These are phyloP conservation scores for Taurulus bubalis DNA, from an alignment of 2,113 vertebrate species.

Conservation along the genomic window DNA sequence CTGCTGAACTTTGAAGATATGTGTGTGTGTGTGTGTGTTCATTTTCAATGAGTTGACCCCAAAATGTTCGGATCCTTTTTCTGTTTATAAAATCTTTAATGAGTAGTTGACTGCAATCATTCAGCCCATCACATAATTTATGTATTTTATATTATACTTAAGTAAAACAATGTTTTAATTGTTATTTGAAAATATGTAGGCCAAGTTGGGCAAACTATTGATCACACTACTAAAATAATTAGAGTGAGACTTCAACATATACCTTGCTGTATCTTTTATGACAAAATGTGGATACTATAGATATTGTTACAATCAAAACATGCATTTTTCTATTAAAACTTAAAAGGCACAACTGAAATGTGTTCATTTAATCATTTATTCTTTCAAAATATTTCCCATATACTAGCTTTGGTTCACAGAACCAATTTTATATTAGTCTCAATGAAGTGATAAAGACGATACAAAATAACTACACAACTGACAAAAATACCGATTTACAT, in stretches of 20 bases:
- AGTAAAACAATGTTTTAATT: conserved; percentile 4
- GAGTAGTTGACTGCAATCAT: neutral
- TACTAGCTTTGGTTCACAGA: conserved; percentile 83
- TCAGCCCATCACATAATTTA: neutral
- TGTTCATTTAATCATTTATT: conserved; percentile 73
- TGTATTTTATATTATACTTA: neutral
- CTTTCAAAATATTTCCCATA: conserved; percentile 67
- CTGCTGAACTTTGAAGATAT: neutral
- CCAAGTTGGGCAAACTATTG: neutral
- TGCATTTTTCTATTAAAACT: conserved; percentile 15
- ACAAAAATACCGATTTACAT: conserved; percentile 62
- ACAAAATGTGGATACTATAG: neutral
- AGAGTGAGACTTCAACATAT: neutral
- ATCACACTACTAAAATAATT: conserved; percentile 5
- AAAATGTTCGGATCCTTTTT: neutral
- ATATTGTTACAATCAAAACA: conserved; percentile 1
- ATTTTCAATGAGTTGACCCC: neutral
- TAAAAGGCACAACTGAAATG: conserved; percentile 23
- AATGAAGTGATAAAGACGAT: conserved; percentile 66
- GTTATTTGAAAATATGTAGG: conserved; percentile 8
- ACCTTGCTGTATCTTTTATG: neutral
- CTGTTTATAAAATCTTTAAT: neutral
- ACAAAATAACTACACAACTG: conserved; percentile 67
- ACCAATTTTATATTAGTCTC: conserved; percentile 77
- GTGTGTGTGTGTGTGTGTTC: neutral